Conservation (phyloP, 2,888 invertebrate genomes). For the Cylindroiulus punctatus region DNA sequence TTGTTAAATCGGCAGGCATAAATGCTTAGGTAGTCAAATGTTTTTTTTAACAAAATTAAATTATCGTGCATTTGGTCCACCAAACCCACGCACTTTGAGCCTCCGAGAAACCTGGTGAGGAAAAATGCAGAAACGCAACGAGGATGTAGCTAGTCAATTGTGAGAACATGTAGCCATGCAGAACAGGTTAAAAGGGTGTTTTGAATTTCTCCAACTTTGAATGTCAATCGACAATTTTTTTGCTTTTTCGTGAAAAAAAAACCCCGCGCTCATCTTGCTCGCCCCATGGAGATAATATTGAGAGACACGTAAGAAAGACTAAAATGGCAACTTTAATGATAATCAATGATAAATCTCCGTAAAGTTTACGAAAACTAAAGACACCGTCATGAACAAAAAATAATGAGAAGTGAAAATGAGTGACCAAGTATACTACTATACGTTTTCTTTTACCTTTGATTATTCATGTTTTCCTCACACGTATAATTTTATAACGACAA, state of each 20-base stretch:
- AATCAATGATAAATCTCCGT: not conserved
- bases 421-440: constrained; percentile 8
- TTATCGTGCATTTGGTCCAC: not conserved
- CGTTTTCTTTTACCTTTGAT: constrained; percentile 10
- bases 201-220: not conserved
- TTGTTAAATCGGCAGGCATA: not conserved
- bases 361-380: not conserved
- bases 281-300: not conserved
- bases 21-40: not conserved
- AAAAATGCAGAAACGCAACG: constrained; percentile 3
- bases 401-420: constrained; percentile 18
- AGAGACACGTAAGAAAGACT: not conserved
- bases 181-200: not conserved
- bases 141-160: not conserved
- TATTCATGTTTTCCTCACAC: constrained; percentile 10
- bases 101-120: not conserved
- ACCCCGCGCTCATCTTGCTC: not conserved
- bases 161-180: not conserved
- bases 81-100: not conserved
- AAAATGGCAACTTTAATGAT: constrained; percentile 18
- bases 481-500: not conserved
- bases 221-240: not conserved
- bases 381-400: not conserved
- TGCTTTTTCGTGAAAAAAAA: not conserved
- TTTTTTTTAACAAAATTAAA: not conserved